These are phyloP conservation scores for Scolopax bukidnonensis DNA, from an alignment of 2,797 vertebrate species.

Conservation along the genomic window DNA sequence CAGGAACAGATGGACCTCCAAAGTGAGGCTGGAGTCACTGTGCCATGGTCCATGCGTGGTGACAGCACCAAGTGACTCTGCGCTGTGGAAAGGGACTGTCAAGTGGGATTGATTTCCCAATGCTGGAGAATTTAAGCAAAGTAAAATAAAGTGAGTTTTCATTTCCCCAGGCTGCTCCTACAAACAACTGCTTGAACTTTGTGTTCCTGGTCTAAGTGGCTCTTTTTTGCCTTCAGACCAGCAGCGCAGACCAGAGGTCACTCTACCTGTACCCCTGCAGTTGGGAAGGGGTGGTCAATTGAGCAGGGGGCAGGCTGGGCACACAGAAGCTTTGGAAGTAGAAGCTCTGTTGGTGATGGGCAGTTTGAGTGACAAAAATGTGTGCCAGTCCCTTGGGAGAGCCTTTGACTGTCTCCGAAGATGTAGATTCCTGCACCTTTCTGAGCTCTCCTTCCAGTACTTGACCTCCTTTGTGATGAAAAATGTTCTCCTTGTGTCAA, in stretches of 20 bases:
- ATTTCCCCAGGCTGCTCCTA: neutral
- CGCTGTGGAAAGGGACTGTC: neutral
- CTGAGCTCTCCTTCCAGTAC: neutral
- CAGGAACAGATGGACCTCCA: conserved; percentile 9
- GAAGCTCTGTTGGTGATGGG: neutral
- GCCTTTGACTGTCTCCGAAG: neutral
- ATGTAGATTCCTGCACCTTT: neutral
- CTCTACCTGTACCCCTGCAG: neutral
- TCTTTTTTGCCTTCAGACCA: neutral
- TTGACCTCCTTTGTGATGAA: neutral
- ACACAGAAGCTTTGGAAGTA: neutral
- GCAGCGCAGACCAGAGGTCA: rapidly evolving
- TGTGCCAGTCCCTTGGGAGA: neutral
- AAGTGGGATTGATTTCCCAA: neutral
- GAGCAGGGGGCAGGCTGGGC: neutral
- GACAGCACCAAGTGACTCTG: neutral
- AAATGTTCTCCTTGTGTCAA: rapidly evolving
- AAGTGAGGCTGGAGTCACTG: neutral
- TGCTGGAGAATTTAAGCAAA: neutral
- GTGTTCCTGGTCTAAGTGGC: neutral
- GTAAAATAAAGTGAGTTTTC: neutral
- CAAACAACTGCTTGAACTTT: neutral
- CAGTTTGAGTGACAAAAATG: neutral
- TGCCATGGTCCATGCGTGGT: rapidly evolving
- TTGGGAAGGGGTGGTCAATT: neutral